phyloP scores from a whole-genome alignment of 2,113 vertebrate species.

The Otocyon megalotis region DNA sequence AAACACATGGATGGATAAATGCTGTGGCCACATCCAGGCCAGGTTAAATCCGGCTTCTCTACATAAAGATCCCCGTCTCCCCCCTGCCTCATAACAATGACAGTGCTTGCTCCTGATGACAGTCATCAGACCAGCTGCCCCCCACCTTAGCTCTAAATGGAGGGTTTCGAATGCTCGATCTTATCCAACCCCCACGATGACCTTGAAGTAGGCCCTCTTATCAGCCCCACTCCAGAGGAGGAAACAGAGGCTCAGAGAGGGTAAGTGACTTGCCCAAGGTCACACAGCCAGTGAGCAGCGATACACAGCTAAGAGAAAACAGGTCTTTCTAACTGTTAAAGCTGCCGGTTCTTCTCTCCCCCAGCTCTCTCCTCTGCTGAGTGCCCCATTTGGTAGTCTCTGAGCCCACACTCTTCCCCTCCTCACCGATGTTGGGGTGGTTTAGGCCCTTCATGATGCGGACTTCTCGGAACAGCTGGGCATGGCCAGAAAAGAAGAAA shows the following conservation, averaged over 20 bases:
- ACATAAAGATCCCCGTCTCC: not conserved
- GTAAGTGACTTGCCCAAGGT: not conserved
- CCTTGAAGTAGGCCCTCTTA: not conserved
- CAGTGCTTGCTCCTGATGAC: fast-evolving
- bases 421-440: slow-evolving; percentile 96
- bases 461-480: slow-evolving; percentile 95
- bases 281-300: not conserved
- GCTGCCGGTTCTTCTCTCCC: fast-evolving
- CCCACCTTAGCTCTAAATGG: not conserved
- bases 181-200: not conserved
- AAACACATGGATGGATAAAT: fast-evolving
- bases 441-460: slow-evolving; percentile 96
- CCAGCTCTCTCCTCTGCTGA: not conserved
- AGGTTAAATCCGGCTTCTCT: not conserved
- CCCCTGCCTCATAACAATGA: not conserved
- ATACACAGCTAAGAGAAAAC: not conserved
- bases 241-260: slow-evolving; percentile 22
- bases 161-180: fast-evolving
- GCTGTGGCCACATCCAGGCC: not conserved
- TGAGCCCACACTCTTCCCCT: not conserved
- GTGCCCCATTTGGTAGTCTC: not conserved
- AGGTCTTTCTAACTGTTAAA: not conserved
- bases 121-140: not conserved
- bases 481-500: not conserved
- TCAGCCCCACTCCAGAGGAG: not conserved